phyloP scores from a whole-genome alignment of 2,888 invertebrate species.

The Folsomia manolachei region DNA sequence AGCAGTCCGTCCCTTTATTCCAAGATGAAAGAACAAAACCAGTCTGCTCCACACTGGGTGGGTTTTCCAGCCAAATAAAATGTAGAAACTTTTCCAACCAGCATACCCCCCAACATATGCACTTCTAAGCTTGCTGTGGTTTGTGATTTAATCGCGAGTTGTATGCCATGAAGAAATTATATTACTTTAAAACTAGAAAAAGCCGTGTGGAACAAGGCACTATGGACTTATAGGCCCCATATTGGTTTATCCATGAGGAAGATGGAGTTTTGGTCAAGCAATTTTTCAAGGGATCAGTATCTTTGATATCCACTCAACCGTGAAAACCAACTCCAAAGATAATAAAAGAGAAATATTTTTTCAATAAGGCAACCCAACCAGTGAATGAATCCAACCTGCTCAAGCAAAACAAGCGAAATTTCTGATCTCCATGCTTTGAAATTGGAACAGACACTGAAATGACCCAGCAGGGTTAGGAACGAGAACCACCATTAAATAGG shows the following conservation, averaged over 20 bases:
- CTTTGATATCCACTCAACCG: conserved; percentile 38
- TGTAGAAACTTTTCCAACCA: too few species aligned
- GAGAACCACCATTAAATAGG: background rate
- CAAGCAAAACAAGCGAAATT: too few species aligned
- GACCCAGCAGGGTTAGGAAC: too few species aligned
- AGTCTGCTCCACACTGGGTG: background rate
- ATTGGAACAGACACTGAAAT: background rate
- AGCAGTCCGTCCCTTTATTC: background rate
- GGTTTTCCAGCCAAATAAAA: too few species aligned
- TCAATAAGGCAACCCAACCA: conserved; percentile 37
- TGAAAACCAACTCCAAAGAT: conserved; percentile 37
- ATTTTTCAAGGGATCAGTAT: conserved; percentile 4
- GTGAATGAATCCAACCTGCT: too few species aligned
- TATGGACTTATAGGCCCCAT: conserved; percentile 11
- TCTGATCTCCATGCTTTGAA: background rate
- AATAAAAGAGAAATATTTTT: conserved; percentile 41
- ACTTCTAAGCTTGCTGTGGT: too few species aligned
- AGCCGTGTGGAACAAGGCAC: background rate
- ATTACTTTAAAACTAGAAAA: background rate
- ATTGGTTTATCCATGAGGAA: conserved; percentile 18
- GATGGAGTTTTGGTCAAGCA: background rate
- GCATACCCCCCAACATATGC: too few species aligned
- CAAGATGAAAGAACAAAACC: background rate
- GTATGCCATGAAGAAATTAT: conserved; percentile 15
- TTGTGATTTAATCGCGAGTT: background rate